Evolutionary conservation across 2,113 vertebrate genomes (phyloP).

Genomic region (Struthidea cinerea): DNA sequence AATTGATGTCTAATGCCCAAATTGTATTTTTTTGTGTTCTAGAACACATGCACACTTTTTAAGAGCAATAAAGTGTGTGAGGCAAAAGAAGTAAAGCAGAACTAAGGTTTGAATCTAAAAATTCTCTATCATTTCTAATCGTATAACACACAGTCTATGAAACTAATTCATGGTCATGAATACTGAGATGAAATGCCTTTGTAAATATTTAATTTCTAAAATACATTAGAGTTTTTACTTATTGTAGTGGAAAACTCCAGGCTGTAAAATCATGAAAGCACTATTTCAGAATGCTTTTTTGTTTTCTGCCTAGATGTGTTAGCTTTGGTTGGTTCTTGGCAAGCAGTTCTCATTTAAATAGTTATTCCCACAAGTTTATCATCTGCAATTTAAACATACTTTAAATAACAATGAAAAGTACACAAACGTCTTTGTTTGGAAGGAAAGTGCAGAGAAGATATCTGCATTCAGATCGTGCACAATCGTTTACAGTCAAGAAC

Average conservation of each 20-base stretch:
- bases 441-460: background rate
- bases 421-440: background rate
- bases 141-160: background rate
- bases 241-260: background rate
- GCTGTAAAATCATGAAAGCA: background rate
- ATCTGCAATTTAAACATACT: background rate
- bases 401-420: background rate
- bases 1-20: slow-evolving; percentile 13
- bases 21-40: background rate
- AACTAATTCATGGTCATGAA: background rate
- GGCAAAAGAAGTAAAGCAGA: background rate
- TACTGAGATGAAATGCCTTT: background rate
- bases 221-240: background rate
- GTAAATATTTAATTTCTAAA: background rate
- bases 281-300: background rate
- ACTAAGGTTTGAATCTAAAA: background rate
- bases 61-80: background rate
- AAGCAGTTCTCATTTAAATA: background rate
- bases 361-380: background rate
- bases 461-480: background rate
- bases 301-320: background rate
- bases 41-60: background rate
- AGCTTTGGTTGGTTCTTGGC: background rate
- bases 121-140: background rate
- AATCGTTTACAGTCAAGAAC: background rate